A percentile compares a stretch with the other conserved stretches of the same genome.
phyloP scores from a whole-genome alignment of 2,113 vertebrate genomes.

The Chlorocebus sabaeus region DNA sequence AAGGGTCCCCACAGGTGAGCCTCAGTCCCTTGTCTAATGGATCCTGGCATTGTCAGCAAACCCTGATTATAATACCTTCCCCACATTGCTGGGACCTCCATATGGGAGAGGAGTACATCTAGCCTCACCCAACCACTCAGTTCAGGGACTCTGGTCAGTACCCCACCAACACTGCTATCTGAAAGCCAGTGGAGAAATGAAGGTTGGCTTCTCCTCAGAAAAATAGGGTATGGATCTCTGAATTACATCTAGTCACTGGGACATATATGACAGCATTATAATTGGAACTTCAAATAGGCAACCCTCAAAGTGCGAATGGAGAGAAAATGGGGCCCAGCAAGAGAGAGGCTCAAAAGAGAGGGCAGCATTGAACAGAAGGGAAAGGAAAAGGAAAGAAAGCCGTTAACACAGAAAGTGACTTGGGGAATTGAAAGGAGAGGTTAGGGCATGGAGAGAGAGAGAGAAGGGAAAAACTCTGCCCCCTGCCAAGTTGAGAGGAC shows the following conservation, averaged over 20 bases:
- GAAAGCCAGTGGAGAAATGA: conserved; percentile 6
- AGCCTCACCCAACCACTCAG: neutral
- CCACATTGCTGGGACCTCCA: neutral
- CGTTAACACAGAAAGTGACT: conserved; percentile 43
- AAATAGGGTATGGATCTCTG: conserved; percentile 30
- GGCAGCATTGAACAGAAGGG: conserved; percentile 36
- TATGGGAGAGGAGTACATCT: neutral
- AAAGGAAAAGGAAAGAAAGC: conserved; percentile 25
- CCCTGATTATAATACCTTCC: neutral
- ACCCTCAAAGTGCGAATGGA: conserved; percentile 60
- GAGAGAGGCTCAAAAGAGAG: neutral
- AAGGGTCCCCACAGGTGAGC: neutral
- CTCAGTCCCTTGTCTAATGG: neutral
- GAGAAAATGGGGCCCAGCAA: conserved; percentile 54
- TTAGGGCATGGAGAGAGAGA: neutral
- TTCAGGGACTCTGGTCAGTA: neutral
- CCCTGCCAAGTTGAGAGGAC: conserved; percentile 58
- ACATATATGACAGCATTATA: conserved; percentile 19
- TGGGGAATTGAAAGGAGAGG: conserved; percentile 40
- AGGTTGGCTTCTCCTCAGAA: neutral
- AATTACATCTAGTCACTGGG: conserved; percentile 48
- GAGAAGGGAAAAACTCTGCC: conserved; percentile 11
- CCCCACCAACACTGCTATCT: neutral
- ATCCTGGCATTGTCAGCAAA: neutral
- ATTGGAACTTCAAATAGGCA: conserved; percentile 50